Evolutionary conservation across 2,888 invertebrate species (phyloP), one percentile per base, ranked within the genome.

Genomic region (Dione juno): DNA sequence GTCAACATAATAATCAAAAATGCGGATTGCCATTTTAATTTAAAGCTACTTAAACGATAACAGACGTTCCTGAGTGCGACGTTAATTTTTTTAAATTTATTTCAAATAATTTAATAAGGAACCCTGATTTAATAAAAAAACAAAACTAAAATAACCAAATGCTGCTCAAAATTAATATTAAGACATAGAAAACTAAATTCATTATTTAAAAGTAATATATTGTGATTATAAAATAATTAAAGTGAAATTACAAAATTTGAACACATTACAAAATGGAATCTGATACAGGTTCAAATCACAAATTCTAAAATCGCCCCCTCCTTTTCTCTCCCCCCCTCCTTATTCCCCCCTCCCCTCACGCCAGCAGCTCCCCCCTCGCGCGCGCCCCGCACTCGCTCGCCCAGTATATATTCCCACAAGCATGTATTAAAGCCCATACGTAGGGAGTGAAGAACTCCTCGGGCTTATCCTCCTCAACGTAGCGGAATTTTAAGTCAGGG

Each of bases 361-460:
- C 84, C 0, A 90, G 80, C 14, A 91, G 71, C 68, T 89, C 88
- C 0, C 83, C 82, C 0, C 88, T 75, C 0, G 90, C 89, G 10
- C 87, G 69, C 1, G 88, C 84, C 0, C 90, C 88, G n/a, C 90
- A 85, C 79, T 93, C 93, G 75, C 92, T 90, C 14, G 92, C 90
- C 92, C 93, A 93, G 80, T 90, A 88, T 2, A 93, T 84, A 0
- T 87, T 86, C 0, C 95, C 95, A 75, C 94, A 94, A 50, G 90
- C 92, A 78, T 94, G 95, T 58, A 99, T 97, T 67, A 99, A 94
- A 3, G 97, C 97, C 99, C 99, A 99, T 35, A 99, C 98, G 88
- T 99, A 99, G 0, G 99, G 99, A 77, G 99, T 98, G 93, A 99
- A 99, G 94, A 99, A 99, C 83, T 99, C 99, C 87, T 99, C 99